Evolutionary conservation across 92 coral and sea anemone genomes (phyloP).

Genomic region (Hydrozoanthus gracilis): DNA sequence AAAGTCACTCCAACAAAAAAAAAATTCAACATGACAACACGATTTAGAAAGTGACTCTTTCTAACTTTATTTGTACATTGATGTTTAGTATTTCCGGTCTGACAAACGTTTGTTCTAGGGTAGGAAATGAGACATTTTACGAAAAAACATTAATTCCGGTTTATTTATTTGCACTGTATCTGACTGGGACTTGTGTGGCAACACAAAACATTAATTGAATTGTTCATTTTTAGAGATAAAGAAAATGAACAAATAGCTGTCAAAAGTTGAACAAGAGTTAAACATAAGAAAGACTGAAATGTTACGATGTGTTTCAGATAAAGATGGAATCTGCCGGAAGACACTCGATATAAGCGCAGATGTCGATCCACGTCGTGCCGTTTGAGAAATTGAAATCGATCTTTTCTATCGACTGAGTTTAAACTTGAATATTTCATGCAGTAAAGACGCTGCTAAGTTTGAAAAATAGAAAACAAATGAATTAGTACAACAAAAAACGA

Average conservation of each 20-base stretch:
- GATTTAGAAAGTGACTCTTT: not conserved
- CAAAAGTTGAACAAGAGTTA: not conserved
- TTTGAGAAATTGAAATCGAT: too few relatives aligned
- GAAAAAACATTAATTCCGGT: conserved; percentile 4
- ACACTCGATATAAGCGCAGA: too few relatives aligned
- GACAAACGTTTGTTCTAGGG: not conserved
- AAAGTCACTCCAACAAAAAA: not conserved
- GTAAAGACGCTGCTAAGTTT: too few relatives aligned
- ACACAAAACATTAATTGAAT: not conserved
- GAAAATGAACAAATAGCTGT: not conserved
- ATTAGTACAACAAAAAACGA: too few relatives aligned
- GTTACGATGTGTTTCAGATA: too few relatives aligned
- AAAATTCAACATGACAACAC: not conserved
- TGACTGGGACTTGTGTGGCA: not conserved
- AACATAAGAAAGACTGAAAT: too few relatives aligned
- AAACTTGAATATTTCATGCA: too few relatives aligned
- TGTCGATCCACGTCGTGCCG: too few relatives aligned
- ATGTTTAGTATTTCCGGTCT: conserved; percentile 21
- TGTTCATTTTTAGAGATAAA: not conserved
- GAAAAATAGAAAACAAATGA: not conserved
- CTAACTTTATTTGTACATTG: not conserved
- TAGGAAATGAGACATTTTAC: conserved; percentile 12
- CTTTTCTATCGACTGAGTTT: too few relatives aligned
- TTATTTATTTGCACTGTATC: not conserved
- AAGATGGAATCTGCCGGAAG: too few relatives aligned